Evolutionary conservation across 2,888 invertebrate species (phyloP).

Genomic region (Junonia oenone): DNA sequence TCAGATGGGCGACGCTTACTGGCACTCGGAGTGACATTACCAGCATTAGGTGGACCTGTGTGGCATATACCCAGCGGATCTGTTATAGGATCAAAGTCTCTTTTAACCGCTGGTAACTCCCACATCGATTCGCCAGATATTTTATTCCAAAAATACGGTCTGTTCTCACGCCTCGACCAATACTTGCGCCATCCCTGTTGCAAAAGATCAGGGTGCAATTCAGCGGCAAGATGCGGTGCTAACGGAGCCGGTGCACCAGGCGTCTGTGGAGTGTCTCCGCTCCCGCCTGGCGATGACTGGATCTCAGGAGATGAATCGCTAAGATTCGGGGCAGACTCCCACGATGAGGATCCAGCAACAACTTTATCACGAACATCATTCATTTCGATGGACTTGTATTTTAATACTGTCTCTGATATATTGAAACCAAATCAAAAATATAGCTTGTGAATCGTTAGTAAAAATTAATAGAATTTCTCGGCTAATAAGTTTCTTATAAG

Average conservation of each 20-base stretch:
- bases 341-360: conserved; percentile 67
- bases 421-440: conserved; percentile 22
- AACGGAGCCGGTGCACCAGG: conserved; percentile 80
- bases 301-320: conserved; percentile 69
- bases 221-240: conserved; percentile 67
- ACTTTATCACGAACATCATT: conserved; percentile 78
- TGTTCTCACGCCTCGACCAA: conserved; percentile 96
- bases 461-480: conserved; percentile 8
- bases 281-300: conserved; percentile 64
- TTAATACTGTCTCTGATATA: conserved; percentile 11
- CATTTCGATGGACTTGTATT: conserved; percentile 49
- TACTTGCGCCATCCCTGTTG: conserved; percentile 97
- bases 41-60: conserved; percentile 63
- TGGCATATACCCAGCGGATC: conserved; percentile 92
- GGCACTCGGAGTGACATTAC: conserved; percentile 76
- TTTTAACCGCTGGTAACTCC: conserved; percentile 93
- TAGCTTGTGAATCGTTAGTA: background rate
- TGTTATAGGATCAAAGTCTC: conserved; percentile 93
- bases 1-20: conserved; percentile 89
- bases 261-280: conserved; percentile 76
- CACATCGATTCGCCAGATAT: conserved; percentile 96
- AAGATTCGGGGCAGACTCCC: conserved; percentile 60
- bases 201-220: conserved; percentile 70
- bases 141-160: conserved; percentile 98
- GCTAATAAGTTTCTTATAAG: conserved; percentile 57